These are phyloP conservation scores for Xanthia icteritia DNA, from an alignment of 2,888 invertebrate genomes.

Conservation along the genomic window DNA sequence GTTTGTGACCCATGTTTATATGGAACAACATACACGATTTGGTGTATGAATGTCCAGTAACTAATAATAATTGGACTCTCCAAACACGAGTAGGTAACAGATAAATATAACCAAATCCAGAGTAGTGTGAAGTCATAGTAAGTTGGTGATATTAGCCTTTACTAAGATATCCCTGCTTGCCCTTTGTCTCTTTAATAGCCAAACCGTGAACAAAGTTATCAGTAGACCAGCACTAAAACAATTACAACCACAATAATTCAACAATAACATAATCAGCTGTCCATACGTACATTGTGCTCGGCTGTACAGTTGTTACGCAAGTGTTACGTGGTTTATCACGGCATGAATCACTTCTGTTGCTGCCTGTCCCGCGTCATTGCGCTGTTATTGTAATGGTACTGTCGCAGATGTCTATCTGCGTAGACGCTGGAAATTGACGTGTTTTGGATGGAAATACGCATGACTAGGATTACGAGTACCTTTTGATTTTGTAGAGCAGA, in stretches of 20 bases:
- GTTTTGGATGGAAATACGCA: background rate
- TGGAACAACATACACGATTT: background rate
- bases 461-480: background rate
- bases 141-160: background rate
- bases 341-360: constrained; percentile 60
- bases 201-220: constrained; percentile 12
- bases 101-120: too few relatives aligned
- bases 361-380: constrained; percentile 52
- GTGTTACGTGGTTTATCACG: constrained; percentile 60
- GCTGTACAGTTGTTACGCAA: constrained; percentile 57
- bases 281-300: constrained; percentile 43
- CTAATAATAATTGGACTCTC: background rate
- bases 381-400: constrained; percentile 46
- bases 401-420: constrained; percentile 37
- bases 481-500: background rate
- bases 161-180: background rate
- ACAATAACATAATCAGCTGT: constrained; percentile 50
- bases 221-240: constrained; percentile 19
- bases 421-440: constrained; percentile 33
- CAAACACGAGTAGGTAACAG: background rate
- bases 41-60: background rate
- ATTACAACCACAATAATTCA: constrained; percentile 33
- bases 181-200: background rate
- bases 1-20: background rate
- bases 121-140: too few relatives aligned